phyloP scores from a whole-genome alignment of 2,797 vertebrate species.

The Hylomyscus alleni region DNA sequence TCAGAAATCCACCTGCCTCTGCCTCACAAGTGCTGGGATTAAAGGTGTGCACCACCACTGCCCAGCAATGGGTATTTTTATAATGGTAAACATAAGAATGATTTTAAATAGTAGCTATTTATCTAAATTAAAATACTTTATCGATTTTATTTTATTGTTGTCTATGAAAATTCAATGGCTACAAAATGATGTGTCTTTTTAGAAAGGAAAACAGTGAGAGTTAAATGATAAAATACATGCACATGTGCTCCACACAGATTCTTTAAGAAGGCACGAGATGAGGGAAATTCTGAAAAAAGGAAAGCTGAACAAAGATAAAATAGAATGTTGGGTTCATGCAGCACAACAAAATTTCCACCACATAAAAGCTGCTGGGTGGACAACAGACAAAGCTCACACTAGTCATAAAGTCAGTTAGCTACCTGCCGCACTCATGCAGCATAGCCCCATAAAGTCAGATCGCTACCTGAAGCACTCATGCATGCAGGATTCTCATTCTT shows the following conservation, averaged over 20 bases:
- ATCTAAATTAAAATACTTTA: conserved; percentile 29
- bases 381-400: not conserved
- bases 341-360: not conserved
- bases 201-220: conserved; percentile 9
- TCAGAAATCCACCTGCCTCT: too few species aligned
- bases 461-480: not conserved
- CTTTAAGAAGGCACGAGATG: not conserved
- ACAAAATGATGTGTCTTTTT: not conserved
- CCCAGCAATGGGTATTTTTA: not conserved
- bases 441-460: not conserved
- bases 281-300: not conserved
- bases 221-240: not conserved
- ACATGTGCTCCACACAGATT: not conserved
- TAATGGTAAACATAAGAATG: conserved; percentile 8
- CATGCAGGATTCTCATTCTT: not conserved
- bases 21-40: too few species aligned
- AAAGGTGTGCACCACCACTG: too few species aligned
- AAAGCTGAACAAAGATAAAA: conserved; percentile 49
- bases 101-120: conserved; percentile 39
- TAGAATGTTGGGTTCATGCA: not conserved
- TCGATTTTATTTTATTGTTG: conserved; percentile 44
- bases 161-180: conserved; percentile 1
- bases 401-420: not conserved
- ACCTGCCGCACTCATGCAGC: not conserved
- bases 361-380: not conserved